Evolutionary conservation across 1,140 invertebrate species (phyloP).

Genomic region (Drosophila carrolli): DNA sequence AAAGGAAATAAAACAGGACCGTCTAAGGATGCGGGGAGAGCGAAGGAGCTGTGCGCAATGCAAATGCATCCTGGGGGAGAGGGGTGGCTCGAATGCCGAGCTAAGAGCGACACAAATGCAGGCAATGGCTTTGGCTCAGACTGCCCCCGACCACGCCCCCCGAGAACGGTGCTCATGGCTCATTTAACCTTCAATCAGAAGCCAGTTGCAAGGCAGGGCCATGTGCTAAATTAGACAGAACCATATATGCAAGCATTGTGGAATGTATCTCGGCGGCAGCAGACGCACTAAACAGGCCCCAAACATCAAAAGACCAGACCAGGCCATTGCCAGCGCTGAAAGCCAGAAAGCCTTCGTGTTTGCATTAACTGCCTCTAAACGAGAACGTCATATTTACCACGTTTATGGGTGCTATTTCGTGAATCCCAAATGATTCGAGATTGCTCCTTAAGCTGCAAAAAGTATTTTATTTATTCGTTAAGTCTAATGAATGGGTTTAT

Average conservation of each 20-base stretch:
- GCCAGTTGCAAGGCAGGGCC: constrained; percentile 50
- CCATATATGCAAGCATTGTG: constrained; percentile 36
- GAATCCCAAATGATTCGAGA: constrained; percentile 4
- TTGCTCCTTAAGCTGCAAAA: background rate
- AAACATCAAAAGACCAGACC: constrained; percentile 53
- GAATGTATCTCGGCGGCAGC: constrained; percentile 48
- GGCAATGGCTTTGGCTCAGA: constrained; percentile 37
- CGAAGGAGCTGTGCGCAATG: constrained; percentile 52
- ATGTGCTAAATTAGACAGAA: constrained; percentile 69
- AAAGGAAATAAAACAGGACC: constrained; percentile 74
- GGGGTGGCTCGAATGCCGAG: constrained; percentile 8
- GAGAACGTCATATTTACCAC: constrained; percentile 15
- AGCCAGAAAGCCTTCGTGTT: constrained; percentile 46
- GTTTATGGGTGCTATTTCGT: constrained; percentile 27
- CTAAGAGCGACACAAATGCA: constrained; percentile 54
- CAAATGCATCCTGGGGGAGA: constrained; percentile 45
- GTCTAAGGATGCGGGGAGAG: constrained; percentile 66
- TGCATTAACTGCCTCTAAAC: constrained; percentile 49
- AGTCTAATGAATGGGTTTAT: no score
- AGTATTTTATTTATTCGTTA: background rate
- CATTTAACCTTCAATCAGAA: constrained; percentile 82
- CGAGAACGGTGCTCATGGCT: constrained; percentile 51
- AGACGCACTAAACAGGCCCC: constrained; percentile 33
- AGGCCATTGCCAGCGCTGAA: constrained; percentile 47
- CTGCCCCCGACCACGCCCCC: constrained; percentile 6